Percentiles rank a stretch among this genome's conserved stretches.
Conservation (phyloP, 2,888 invertebrate species). For the Balanococcus diminutus region DNA sequence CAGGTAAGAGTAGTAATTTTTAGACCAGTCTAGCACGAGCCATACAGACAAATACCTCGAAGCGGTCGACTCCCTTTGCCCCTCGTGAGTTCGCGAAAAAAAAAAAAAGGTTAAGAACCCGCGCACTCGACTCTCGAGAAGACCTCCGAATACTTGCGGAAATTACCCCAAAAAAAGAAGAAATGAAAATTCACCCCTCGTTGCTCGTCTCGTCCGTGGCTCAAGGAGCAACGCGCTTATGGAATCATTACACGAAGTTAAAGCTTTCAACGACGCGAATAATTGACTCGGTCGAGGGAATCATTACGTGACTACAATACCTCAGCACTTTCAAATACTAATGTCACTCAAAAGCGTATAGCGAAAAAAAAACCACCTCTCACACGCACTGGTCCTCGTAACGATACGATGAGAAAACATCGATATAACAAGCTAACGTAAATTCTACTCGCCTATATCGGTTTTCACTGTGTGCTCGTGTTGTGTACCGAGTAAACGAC, state of each 20-base stretch:
- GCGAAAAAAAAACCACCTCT: not conserved
- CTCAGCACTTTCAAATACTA: conserved; percentile 23
- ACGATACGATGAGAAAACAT: conserved; percentile 19
- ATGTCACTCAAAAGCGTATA: conserved; percentile 28
- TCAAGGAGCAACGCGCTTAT: not conserved
- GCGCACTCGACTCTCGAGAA: not conserved
- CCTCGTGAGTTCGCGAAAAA: no score
- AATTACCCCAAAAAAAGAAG: not conserved
- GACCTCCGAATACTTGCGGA: not conserved
- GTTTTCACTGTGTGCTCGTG: not conserved
- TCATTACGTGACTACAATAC: conserved; percentile 40
- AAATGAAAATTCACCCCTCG: not conserved
- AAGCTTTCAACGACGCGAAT: conserved; percentile 29
- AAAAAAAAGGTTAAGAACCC: not conserved
- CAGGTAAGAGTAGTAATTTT: conserved; percentile 1
- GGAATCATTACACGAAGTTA: conserved; percentile 15
- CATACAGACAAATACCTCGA: conserved; percentile 27
- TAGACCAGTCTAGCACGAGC: conserved; percentile 50
- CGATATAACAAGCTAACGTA: conserved; percentile 25
- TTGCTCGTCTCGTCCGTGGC: not conserved
- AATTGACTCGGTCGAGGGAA: conserved; percentile 13
- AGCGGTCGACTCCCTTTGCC: not conserved
- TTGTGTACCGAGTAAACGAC: not conserved
- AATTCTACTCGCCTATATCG: conserved; percentile 14
- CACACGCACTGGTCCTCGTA: not conserved